These are phyloP conservation scores for Eurosta solidaginis DNA, from an alignment of 1,140 invertebrate genomes.

Conservation along the genomic window DNA sequence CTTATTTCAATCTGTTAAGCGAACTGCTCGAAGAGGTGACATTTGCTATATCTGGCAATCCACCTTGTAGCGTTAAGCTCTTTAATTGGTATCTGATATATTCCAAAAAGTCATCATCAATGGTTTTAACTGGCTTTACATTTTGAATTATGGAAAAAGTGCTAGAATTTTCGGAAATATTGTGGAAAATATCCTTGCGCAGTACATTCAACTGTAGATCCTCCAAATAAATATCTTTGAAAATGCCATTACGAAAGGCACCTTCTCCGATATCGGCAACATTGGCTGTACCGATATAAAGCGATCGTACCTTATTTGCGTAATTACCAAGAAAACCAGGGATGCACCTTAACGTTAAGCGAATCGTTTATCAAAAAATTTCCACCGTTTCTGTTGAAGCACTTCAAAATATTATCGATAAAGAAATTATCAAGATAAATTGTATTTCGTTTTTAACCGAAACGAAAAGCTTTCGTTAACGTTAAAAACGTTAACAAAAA, in stretches of 20 bases:
- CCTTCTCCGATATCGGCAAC: slow-evolving; percentile 37
- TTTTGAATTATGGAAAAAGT: slow-evolving; percentile 39
- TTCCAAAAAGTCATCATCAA: slow-evolving; percentile 39
- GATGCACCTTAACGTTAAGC: too few relatives aligned
- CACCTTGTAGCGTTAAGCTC: slow-evolving; percentile 35
- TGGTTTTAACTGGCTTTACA: slow-evolving; percentile 30
- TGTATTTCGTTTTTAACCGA: too few relatives aligned
- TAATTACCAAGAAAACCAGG: slow-evolving; percentile 41
- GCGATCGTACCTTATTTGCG: slow-evolving; percentile 27
- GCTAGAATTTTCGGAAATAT: slow-evolving; percentile 32
- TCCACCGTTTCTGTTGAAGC: too few relatives aligned
- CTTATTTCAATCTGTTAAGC: slow-evolving; percentile 35
- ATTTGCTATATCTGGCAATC: slow-evolving; percentile 39
- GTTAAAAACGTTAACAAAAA: too few relatives aligned
- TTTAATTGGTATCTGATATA: slow-evolving; percentile 43
- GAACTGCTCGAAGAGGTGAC: slow-evolving; percentile 42
- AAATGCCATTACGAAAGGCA: slow-evolving; percentile 42
- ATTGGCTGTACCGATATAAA: slow-evolving; percentile 43
- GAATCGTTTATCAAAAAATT: too few relatives aligned
- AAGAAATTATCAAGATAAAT: too few relatives aligned
- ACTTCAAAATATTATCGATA: too few relatives aligned
- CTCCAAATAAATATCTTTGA: slow-evolving; percentile 38
- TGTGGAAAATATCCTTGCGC: slow-evolving; percentile 37
- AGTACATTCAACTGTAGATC: slow-evolving; percentile 37
- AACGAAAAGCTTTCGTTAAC: too few relatives aligned